Base-by-base conservation (phyloP, 1,140 invertebrate genomes). In the Eurosta solidaginis region DNA sequence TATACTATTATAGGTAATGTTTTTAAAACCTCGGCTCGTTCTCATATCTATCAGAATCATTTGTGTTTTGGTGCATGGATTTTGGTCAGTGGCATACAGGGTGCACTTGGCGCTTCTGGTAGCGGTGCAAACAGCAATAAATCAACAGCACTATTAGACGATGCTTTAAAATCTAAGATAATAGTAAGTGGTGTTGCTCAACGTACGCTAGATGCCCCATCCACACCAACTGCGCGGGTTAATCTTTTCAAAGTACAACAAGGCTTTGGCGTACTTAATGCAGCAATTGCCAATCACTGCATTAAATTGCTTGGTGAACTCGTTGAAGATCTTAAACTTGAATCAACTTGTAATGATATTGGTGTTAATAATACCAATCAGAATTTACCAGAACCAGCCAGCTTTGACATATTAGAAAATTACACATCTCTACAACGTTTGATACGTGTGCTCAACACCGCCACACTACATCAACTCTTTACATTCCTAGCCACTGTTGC, bases 61-160 rank as follows among this genome's bases (percentile, higher is more conserved):
- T 89, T 96, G 59, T 91, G 96, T 85, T 92, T 96, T 80, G 95
- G 95, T 9, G 93, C 94, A 0, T 97, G 96, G 96, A 89, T 97
- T 29, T 86, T 97, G 17, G 90, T 96, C 20, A 93, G 93, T 76
- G 96, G 96, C 10, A 89, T 97, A n/a, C 95, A 97, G 40, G 90
- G 90, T 12, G 90, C 90, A 1, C 89, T 90, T 40, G 88, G 88
- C 1, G 88, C 89, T 10, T 88, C 86, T 0, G 88, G 88, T 7
- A 86, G 87, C 40, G 88, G 68, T 20, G 17, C 27, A 3, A 42
- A 40, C 3, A 45, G 50, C 25, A 79, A 42, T 47, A 78, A 77
- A 74, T 47, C 76, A 10, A 5, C 33, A 63, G n/a, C 45, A 47
- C 80, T 27, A 52, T 4, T 22, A 0, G 79, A 80, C 33, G 47